Percentiles rank a stretch among this genome's conserved stretches.
Conservation (phyloP, 1,140 invertebrate species). For the Samia ricini region DNA sequence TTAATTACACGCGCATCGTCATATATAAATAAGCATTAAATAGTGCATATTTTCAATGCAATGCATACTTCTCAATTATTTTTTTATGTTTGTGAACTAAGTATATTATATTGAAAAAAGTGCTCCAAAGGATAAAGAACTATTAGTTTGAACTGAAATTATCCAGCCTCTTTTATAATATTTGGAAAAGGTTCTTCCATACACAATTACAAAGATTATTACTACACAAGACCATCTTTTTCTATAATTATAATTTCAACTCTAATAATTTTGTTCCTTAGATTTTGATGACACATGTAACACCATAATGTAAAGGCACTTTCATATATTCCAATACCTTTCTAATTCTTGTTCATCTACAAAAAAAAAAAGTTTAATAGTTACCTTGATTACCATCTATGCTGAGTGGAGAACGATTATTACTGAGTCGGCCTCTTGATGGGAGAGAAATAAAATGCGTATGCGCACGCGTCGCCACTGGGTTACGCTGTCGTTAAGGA, state of each 20-base stretch:
- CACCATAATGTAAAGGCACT: neutral
- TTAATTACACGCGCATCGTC: too few relatives aligned
- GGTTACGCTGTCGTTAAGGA: slow-evolving; percentile 74
- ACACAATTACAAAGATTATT: neutral
- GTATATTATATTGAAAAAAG: too few relatives aligned
- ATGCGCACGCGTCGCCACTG: slow-evolving; percentile 73
- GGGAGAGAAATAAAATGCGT: slow-evolving; percentile 71
- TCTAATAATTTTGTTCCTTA: neutral
- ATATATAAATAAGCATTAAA: too few relatives aligned
- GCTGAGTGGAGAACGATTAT: slow-evolving; percentile 73
- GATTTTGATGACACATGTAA: neutral
- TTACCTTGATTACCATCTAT: slow-evolving; percentile 72
- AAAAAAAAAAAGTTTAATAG: slow-evolving; percentile 68
- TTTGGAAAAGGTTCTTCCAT: neutral
- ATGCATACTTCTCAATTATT: too few relatives aligned
- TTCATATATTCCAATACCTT: slow-evolving; percentile 14
- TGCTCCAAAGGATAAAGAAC: too few relatives aligned
- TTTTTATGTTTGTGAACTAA: too few relatives aligned
- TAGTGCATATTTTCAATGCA: too few relatives aligned
- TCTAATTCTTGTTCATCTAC: slow-evolving; percentile 43
- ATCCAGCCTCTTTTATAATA: too few relatives aligned
- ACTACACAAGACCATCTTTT: neutral
- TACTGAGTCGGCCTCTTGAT: slow-evolving; percentile 63
- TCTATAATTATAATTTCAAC: neutral
- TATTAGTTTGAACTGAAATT: too few relatives aligned